Percentiles rank a stretch among this genome's conserved stretches.
Conservation (phyloP, 2,113 vertebrate species). For the Megaceryle maxima region DNA sequence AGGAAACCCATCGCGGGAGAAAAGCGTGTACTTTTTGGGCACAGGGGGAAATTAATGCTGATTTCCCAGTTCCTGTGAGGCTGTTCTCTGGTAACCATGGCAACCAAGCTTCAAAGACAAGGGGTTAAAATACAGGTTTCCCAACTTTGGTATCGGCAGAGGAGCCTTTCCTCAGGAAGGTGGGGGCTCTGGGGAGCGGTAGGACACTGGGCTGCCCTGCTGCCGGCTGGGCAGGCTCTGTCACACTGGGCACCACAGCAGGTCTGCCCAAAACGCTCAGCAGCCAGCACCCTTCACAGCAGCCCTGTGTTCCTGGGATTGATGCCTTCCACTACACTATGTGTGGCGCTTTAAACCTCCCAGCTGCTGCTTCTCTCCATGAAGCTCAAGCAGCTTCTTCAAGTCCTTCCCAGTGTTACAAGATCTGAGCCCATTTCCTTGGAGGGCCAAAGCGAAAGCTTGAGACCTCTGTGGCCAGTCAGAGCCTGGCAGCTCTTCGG, state of each 20-base stretch:
- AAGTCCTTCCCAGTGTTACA: background rate
- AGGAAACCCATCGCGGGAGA: background rate
- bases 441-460: fast-evolving
- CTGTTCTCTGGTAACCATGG: background rate
- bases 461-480: fast-evolving
- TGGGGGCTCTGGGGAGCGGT: fast-evolving
- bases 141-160: background rate
- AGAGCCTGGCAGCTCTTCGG: background rate
- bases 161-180: background rate
- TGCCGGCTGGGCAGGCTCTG: background rate
- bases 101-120: background rate
- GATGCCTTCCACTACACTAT: fast-evolving
- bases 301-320: background rate
- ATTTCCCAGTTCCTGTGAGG: background rate
- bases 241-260: background rate
- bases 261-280: fast-evolving
- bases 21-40: background rate
- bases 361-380: background rate
- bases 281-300: background rate
- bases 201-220: fast-evolving
- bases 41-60: background rate
- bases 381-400: background rate
- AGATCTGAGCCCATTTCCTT: background rate
- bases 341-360: background rate
- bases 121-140: background rate